Conservation (phyloP, 2,888 invertebrate species). For the Xanthia icteritia region DNA sequence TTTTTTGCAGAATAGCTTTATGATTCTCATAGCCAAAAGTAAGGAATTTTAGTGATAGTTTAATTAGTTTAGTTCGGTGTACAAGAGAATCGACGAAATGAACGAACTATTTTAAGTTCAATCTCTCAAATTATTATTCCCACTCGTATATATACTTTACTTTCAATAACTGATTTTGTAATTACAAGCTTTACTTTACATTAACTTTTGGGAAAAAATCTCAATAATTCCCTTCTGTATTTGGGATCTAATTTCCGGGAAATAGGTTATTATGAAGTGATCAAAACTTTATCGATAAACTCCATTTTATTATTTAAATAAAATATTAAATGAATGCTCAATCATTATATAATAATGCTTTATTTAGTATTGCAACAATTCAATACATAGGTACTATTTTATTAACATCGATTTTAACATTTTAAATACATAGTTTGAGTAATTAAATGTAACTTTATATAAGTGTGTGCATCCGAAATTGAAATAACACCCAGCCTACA, state of each 20-base stretch:
- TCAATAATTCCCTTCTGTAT: neutral
- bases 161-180: neutral
- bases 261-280: constrained; percentile 53
- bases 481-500: constrained; percentile 72
- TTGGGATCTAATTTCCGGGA: neutral
- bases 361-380: constrained; percentile 71
- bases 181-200: neutral
- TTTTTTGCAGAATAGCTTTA: no score
- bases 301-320: constrained; percentile 61
- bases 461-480: constrained; percentile 69
- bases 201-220: neutral
- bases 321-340: constrained; percentile 67
- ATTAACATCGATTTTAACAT: constrained; percentile 68
- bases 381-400: constrained; percentile 63
- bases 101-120: neutral
- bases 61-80: no score
- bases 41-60: no score
- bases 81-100: no score
- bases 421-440: constrained; percentile 59
- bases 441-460: constrained; percentile 44
- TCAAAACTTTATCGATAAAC: constrained; percentile 52
- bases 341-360: constrained; percentile 69
- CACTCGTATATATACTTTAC: neutral
- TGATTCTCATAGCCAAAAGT: no score
- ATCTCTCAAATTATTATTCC: neutral